Evolutionary conservation across 2,888 invertebrate genomes (phyloP).

Genomic region (Patella pellucida): DNA sequence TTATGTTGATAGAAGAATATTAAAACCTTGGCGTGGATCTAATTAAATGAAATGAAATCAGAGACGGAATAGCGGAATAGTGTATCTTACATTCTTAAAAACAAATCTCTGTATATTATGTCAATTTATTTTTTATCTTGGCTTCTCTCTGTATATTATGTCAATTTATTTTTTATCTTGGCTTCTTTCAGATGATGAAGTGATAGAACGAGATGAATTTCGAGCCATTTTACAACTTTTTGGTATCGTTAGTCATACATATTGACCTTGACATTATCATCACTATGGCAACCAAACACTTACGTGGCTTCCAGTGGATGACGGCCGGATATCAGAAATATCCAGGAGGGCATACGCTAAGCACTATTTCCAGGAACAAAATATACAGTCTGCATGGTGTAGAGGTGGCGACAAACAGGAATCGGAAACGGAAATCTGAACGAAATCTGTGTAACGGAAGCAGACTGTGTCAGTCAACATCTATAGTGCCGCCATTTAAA

Average conservation of each 20-base stretch:
- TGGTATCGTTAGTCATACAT: conserved; percentile 29
- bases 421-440: neutral
- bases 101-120: too few relatives aligned
- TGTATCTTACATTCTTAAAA: too few relatives aligned
- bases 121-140: neutral
- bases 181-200: conserved; percentile 28
- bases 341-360: neutral
- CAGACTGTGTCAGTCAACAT: neutral
- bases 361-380: neutral
- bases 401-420: neutral
- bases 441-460: neutral
- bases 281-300: conserved; percentile 6
- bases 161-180: neutral
- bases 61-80: too few relatives aligned
- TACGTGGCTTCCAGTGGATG: conserved; percentile 5
- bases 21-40: too few relatives aligned
- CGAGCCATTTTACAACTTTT: conserved; percentile 32
- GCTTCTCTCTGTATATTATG: conserved; percentile 6
- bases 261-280: conserved; percentile 10
- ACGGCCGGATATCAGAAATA: neutral
- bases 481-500: neutral
- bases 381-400: neutral
- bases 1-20: too few relatives aligned
- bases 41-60: too few relatives aligned
- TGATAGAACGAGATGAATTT: conserved; percentile 35